phyloP scores from a whole-genome alignment of 2,797 vertebrate species.

The Garrulus glandarius region DNA sequence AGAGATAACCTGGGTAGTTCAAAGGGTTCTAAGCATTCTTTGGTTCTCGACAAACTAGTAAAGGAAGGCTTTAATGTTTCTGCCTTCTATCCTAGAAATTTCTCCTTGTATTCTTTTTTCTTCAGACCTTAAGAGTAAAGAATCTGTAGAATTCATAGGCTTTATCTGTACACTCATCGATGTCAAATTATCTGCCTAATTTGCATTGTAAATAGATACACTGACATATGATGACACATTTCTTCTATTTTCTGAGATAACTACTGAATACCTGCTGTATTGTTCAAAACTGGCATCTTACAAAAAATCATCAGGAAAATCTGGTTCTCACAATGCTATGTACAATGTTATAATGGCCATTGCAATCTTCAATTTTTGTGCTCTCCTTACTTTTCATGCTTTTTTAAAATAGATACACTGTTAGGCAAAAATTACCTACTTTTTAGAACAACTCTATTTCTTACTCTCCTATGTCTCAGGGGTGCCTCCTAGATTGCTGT shows the following conservation, averaged over 20 bases:
- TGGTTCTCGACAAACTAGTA: not conserved
- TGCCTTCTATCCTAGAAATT: not conserved
- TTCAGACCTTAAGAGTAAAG: not conserved
- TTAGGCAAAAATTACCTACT: not conserved
- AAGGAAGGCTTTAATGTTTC: not conserved
- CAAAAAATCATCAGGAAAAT: not conserved
- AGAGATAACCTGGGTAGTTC: not conserved
- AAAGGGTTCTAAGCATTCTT: not conserved
- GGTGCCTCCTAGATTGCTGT: not conserved
- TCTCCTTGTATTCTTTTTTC: not conserved
- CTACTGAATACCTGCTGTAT: not conserved
- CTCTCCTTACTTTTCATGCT: not conserved
- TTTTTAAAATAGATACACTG: not conserved
- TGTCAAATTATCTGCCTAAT: conserved; percentile 23
- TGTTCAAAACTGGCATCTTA: not conserved
- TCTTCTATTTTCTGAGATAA: not conserved
- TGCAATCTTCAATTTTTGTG: not conserved
- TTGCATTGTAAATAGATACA: not conserved
- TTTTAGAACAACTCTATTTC: not conserved
- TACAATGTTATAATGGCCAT: not conserved
- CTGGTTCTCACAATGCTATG: not conserved
- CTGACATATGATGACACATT: not conserved
- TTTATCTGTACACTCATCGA: not conserved
- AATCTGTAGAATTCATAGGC: not conserved
- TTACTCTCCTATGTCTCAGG: not conserved